phyloP scores from a whole-genome alignment of 92 coral and sea anemone species.

The Muricea muricata region DNA sequence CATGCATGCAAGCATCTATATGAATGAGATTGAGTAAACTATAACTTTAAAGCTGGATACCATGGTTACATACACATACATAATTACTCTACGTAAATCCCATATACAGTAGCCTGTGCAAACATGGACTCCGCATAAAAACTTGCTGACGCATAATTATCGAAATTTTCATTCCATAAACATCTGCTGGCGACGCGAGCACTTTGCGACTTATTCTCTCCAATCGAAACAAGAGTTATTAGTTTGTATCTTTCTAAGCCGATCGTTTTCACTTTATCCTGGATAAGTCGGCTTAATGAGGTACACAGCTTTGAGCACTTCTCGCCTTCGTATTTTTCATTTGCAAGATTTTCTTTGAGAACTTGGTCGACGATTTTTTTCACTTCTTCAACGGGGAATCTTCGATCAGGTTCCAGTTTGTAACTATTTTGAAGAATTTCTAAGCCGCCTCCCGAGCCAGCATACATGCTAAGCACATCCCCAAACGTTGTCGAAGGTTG shows the following conservation, averaged over 20 bases:
- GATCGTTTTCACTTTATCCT: constrained; percentile 72
- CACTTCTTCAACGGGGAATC: constrained; percentile 60
- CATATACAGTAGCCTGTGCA: constrained; percentile 78
- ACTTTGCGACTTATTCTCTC: constrained; percentile 71
- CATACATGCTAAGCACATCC: constrained; percentile 21
- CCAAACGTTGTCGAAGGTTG: constrained; percentile 10
- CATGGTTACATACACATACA: constrained; percentile 5
- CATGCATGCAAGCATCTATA: background rate
- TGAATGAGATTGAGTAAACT: too few species aligned
- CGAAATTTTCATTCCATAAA: constrained; percentile 74
- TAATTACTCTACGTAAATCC: constrained; percentile 60
- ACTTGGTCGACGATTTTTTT: constrained; percentile 47
- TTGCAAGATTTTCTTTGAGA: constrained; percentile 51
- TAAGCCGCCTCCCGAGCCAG: constrained; percentile 10
- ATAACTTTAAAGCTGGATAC: background rate
- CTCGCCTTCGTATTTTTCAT: constrained; percentile 51
- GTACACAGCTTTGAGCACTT: constrained; percentile 61
- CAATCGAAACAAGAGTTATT: constrained; percentile 69
- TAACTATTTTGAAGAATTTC: constrained; percentile 63
- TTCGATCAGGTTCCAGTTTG: constrained; percentile 68
- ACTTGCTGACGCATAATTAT: constrained; percentile 71
- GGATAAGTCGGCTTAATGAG: constrained; percentile 55
- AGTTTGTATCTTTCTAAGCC: constrained; percentile 61
- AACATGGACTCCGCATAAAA: constrained; percentile 57
- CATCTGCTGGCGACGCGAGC: constrained; percentile 74